Base-by-base conservation (phyloP, 2,888 invertebrate genomes). In the Cantharis rufa region DNA sequence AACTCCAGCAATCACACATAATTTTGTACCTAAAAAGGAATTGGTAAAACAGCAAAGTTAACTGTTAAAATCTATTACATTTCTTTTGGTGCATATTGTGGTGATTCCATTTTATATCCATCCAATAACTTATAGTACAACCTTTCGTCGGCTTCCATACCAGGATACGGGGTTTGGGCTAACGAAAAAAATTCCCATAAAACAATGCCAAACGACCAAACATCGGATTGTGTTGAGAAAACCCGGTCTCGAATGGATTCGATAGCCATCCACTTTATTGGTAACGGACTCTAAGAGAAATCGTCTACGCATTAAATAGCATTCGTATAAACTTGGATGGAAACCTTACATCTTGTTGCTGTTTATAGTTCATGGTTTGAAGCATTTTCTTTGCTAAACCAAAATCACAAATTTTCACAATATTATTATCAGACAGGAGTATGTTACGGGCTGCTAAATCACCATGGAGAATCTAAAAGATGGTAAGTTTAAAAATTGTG, bases 401-500 rank as follows among this genome's bases (percentile, higher is more conserved):
- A 88, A 98, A 98, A 88, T 98, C 98, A 86, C 98, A 98, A 82
- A 98, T 98, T 88, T 98, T 98, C 0, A 98, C 97, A 3, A 98
- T 90, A 85, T 97, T 96, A 81, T 96, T 93, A 72, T 97, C 96
- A 2, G 96, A 94, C 18, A 98, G 88, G 10, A 98, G 89, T 72
- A 98, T 93, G 87, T 98, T 98, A 82, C 98, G 91, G 0, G 97
- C 97, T 0, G 98, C 98, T 81, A 96, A 89, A 88, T 96, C 96
- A 7, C 96, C 96, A 83, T 96, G 96, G 1, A 96, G 88, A 0
- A 96, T 94, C 93, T 93, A 84, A 27, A 88, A 85, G 76, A 69
- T 27, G 1, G 10, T 27, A 2, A 0, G 2, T 2, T 27, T 27
- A 7, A 10, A 27, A 9, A 27, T 27, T 10, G 10, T 10, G 10